These are phyloP conservation scores for Heliocidaris erythrogramma DNA, from an alignment of 35 echinoderm and acorn worm genomes.

Conservation along the genomic window DNA sequence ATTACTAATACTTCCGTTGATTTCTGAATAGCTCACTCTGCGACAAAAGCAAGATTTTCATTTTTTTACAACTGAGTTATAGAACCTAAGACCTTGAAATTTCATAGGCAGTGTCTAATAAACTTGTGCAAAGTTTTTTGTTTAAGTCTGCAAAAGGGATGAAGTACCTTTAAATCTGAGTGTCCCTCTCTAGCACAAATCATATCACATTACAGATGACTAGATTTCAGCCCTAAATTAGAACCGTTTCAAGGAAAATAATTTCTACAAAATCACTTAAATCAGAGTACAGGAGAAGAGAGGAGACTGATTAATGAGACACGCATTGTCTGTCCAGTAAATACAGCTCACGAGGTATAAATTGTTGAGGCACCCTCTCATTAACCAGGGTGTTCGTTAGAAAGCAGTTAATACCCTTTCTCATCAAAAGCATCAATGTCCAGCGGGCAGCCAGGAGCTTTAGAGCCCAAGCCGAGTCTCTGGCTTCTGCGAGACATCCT, in stretches of 20 bases:
- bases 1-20: too few relatives aligned
- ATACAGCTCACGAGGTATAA: neutral
- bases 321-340: neutral
- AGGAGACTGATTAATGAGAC: neutral
- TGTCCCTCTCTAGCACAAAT: neutral
- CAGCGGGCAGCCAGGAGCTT: neutral
- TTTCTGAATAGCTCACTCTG: too few relatives aligned
- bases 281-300: neutral
- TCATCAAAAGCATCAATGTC: neutral
- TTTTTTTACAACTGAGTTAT: too few relatives aligned
- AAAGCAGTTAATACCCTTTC: neutral
- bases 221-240: neutral
- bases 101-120: too few relatives aligned
- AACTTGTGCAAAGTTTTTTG: too few relatives aligned
- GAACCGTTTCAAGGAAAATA: neutral
- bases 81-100: too few relatives aligned
- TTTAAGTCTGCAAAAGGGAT: too few relatives aligned
- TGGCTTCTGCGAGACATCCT: neutral
- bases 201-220: neutral
- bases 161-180: too few relatives aligned
- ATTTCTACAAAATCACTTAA: neutral
- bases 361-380: neutral
- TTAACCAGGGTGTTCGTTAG: neutral
- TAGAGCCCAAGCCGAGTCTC: neutral
- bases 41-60: too few relatives aligned